Conservation (phyloP, 2,797 vertebrate species). For the Loriculus beryllinus region DNA sequence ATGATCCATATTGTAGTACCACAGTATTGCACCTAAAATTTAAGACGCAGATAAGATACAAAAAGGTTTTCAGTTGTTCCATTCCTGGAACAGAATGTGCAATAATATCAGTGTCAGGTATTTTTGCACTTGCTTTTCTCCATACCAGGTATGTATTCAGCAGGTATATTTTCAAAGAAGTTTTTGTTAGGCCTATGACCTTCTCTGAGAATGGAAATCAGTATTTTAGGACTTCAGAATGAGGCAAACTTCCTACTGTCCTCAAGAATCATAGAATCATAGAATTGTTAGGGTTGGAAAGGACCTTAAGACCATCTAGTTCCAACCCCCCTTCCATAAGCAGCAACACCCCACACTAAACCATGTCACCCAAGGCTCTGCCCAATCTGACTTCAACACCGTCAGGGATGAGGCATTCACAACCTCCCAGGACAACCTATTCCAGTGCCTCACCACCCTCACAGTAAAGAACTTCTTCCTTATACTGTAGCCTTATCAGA, state of each 20-base stretch:
- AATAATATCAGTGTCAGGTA: background rate
- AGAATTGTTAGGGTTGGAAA: too few species aligned
- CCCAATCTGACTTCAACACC: too few species aligned
- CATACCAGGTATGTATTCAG: background rate
- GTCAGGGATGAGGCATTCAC: too few species aligned
- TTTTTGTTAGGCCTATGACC: background rate
- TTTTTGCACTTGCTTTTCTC: background rate
- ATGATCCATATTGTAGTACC: background rate
- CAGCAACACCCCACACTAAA: too few species aligned
- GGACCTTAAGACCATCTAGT: too few species aligned
- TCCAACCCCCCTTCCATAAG: too few species aligned
- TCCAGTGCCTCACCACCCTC: too few species aligned
- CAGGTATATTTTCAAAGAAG: background rate
- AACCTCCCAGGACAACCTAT: too few species aligned
- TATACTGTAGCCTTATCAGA: too few species aligned
- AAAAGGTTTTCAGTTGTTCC: background rate
- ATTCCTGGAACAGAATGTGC: background rate
- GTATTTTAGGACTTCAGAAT: background rate
- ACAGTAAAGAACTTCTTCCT: too few species aligned
- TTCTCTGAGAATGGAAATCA: background rate
- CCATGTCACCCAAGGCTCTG: too few species aligned
- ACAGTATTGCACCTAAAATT: background rate
- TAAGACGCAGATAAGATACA: background rate
- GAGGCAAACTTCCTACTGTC: background rate
- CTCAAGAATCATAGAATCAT: too few species aligned